Conservation (phyloP, 2,888 invertebrate species). For the Opisthograptis luteolata region DNA sequence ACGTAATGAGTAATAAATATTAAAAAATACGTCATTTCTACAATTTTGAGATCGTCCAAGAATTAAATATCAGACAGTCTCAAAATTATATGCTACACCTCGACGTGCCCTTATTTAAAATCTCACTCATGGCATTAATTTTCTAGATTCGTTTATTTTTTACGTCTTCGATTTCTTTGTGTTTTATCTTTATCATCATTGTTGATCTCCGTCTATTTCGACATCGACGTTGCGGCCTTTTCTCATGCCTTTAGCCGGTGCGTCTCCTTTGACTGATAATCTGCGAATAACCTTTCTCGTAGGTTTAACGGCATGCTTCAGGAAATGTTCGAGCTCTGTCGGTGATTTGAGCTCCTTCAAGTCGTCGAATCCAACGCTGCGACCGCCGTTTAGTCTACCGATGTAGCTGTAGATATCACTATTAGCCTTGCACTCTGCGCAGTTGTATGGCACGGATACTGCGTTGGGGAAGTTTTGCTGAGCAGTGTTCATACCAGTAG, state of each 20-base stretch:
- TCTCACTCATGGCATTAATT: slow-evolving; percentile 35
- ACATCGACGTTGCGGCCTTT: slow-evolving; percentile 14
- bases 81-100: slow-evolving; percentile 55
- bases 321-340: slow-evolving; percentile 65
- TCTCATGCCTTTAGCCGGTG: slow-evolving; percentile 5
- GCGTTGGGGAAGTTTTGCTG: slow-evolving; percentile 86
- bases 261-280: slow-evolving; percentile 45
- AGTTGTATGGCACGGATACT: slow-evolving; percentile 85
- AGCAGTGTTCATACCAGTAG: slow-evolving; percentile 71
- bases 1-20: slow-evolving; percentile 38
- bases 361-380: slow-evolving; percentile 64
- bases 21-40: slow-evolving; percentile 44
- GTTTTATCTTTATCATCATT: slow-evolving; percentile 44
- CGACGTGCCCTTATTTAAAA: slow-evolving; percentile 27
- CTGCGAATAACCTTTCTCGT: slow-evolving; percentile 61
- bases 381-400: slow-evolving; percentile 66
- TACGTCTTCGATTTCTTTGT: slow-evolving; percentile 31
- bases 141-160: slow-evolving; percentile 32
- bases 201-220: too few species aligned
- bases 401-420: slow-evolving; percentile 62
- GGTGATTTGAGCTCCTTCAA: slow-evolving; percentile 71
- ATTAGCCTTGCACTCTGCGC: slow-evolving; percentile 82
- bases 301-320: slow-evolving; percentile 72
- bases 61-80: slow-evolving; percentile 69
- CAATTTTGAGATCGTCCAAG: slow-evolving; percentile 81